phyloP scores from a whole-genome alignment of 2,113 vertebrate species.

The Microtus ochrogaster region DNA sequence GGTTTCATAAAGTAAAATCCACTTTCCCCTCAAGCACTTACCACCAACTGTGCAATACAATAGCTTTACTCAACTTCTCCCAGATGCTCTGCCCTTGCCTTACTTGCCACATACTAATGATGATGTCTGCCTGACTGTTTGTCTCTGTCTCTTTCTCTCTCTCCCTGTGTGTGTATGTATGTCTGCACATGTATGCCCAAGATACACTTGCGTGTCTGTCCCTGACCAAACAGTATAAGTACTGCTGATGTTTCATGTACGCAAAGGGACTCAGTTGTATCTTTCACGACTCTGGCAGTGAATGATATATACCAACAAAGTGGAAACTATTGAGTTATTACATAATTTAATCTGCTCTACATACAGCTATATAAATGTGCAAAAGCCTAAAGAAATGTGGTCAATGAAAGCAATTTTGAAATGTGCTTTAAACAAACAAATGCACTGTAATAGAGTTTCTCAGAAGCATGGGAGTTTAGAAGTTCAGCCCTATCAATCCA shows the following conservation, averaged over 20 bases:
- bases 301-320: neutral
- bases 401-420: neutral
- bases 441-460: neutral
- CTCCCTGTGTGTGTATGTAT: no score
- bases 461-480: neutral
- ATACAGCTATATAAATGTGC: neutral
- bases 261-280: neutral
- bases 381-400: neutral
- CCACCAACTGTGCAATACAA: neutral
- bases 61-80: constrained; percentile 39
- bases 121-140: neutral
- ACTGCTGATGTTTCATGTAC: neutral
- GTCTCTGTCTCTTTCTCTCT: neutral
- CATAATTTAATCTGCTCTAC: neutral
- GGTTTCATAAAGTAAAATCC: constrained; percentile 44
- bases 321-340: neutral
- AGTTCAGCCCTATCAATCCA: neutral
- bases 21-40: constrained; percentile 47
- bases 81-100: neutral
- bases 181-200: neutral
- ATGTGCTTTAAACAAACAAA: neutral
- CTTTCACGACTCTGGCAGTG: neutral
- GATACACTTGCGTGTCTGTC: neutral
- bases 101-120: neutral
- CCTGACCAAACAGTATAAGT: neutral